Base-by-base conservation (phyloP, 2,797 vertebrate genomes). In the Catostomus latipinnis region DNA sequence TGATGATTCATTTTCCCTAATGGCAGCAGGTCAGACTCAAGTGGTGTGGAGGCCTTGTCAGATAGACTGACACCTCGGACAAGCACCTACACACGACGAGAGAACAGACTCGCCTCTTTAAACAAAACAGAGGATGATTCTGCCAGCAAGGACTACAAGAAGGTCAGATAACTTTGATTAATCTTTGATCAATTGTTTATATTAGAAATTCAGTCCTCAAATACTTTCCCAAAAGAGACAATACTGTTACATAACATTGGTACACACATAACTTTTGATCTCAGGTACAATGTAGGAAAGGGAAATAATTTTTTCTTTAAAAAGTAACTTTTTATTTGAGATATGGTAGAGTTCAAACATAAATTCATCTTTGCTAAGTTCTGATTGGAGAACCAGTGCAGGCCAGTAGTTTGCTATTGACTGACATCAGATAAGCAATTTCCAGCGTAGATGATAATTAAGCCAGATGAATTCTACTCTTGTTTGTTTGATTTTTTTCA, bases 81-180 rank as follows among this genome's bases (percentile, higher is more conserved):
- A 83, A 93, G 94, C 84, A 95, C 96, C 0, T 96, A 97, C 85
- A 92, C 93, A 0, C 92, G 96, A 12, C 90, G 96, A 65, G 97
- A 98, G 90, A 95, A 94, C 45, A 95, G 96, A 18, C 89, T 98
- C 45, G 93, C 95, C 1, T 92, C 94, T 13, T 91, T 96, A 84
- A 94, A 91, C 80, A 94, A 92, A 11, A 88, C 90, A 0, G 96
- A 98, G 0, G 96, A 95, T 8, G 96, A 96, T 81, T 88, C 89
- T 56, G 78, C 86, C 12, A 81, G 88, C 89, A 96, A 93, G 86
- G 97, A 98, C 92, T 99, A 97, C 9, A 98, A 95, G 89, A 98
- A 96, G 91, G 97, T 98, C 90, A 54, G 43, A 22, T 6, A 52
- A 46, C 12, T 45, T 18, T 18, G 6, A 43, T 18, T 66, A 13